A percentile compares a stretch with the other conserved stretches of the same genome.
Conservation (phyloP, 2,888 invertebrate species). For the Tanypteryx hageni region DNA sequence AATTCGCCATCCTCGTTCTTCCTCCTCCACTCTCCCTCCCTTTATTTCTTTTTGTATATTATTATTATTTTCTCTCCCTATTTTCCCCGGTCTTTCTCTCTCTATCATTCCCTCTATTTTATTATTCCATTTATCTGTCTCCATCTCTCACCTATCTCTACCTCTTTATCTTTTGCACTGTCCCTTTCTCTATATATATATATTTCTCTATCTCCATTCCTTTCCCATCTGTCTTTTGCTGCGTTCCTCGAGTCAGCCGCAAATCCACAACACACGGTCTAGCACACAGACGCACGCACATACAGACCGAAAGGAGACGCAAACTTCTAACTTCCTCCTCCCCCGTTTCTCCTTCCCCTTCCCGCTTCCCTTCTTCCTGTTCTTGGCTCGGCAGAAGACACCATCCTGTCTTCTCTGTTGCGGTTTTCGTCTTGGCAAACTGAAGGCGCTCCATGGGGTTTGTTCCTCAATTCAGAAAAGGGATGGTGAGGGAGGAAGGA, state of each 20-base stretch:
- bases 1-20: not conserved
- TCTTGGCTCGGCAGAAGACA: not conserved
- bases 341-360: not conserved
- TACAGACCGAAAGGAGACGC: not conserved
- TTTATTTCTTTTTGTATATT: not conserved
- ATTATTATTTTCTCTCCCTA: not conserved
- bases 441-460: conserved; percentile 55
- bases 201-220: not conserved
- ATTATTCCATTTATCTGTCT: too few species aligned
- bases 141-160: too few species aligned
- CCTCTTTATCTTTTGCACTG: too few species aligned
- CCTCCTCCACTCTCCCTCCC: not conserved
- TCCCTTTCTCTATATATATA: not conserved
- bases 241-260: conserved; percentile 11
- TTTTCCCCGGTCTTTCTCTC: not conserved
- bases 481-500: not conserved
- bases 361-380: not conserved
- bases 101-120: too few species aligned
- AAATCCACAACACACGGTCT: not conserved
- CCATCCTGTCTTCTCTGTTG: conserved; percentile 25
- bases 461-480: conserved; percentile 40
- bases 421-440: conserved; percentile 53
- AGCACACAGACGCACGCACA: not conserved
- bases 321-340: conserved; percentile 18
- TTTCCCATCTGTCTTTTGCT: not conserved